Evolutionary conservation across 1,140 invertebrate species (phyloP), one percentile per base, ranked within the genome.

Genomic region (Fragariocoptes setiger): DNA sequence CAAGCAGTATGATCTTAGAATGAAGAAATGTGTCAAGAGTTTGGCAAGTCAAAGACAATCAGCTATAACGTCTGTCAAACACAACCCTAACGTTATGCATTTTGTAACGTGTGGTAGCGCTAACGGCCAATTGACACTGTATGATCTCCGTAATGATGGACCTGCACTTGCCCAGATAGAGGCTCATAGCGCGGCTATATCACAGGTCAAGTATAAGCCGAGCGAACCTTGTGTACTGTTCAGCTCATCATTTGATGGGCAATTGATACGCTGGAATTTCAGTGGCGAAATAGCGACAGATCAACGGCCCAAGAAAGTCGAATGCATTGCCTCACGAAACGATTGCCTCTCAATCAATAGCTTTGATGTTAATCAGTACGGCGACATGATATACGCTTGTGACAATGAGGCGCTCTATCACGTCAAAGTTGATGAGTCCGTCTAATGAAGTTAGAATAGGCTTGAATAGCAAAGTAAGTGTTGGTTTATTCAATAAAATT

Each of bases 91-190:
- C 31, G 40, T 18, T 19, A 19, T 20, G 12, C 44, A 46, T 39
- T 40, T 46, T 37, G 21, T 45, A 19, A 38, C 45, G 8, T 40
- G 31, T 31, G 45, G 45, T 41, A 46, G 45, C 37, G 45, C 44
- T 21, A 4, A 36, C 12, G 45, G 45, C 5, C 17, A 22, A 2
- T 5, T 46, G 14, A 5, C 16, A 14, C 13, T 46, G 20, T 42
- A 37, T 36, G 45, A 46, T 41, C 16, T 46, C 3, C 15, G 45
- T 36, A 43, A 46, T 36, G 12, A 2, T 25, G 25, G 22, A 12
- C n/a, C 22, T 19, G 13, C 20, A 12, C 19, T 46, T 16, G 14
- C 41, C 3, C 35, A 40, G 21, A 19, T 46, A 4, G 2, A 19
- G 13, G 19, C 44, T 2, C 45, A 46, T 42, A 18, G 1, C 4